A percentile compares a stretch with the other conserved stretches of the same genome.
These are phyloP conservation scores for Corapipo altera DNA, from an alignment of 2,113 vertebrate genomes.

Conservation along the genomic window DNA sequence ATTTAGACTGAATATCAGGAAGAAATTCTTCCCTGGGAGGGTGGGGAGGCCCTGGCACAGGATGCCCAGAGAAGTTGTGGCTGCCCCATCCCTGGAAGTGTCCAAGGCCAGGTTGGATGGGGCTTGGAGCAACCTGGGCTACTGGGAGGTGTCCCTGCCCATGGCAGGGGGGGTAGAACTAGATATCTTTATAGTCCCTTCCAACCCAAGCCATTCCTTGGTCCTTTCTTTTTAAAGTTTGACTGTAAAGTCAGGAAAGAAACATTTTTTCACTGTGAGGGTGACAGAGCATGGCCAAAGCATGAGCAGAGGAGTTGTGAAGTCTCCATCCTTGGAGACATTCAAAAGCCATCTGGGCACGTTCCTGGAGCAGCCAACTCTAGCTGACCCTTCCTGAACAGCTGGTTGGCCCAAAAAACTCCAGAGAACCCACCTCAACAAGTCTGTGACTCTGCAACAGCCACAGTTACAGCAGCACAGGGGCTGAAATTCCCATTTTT, in stretches of 20 bases:
- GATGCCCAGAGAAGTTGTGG: background rate
- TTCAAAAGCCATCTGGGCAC: background rate
- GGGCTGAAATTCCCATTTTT: background rate
- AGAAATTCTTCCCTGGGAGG: background rate
- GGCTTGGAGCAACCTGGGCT: background rate
- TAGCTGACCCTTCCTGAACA: background rate
- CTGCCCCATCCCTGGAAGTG: background rate
- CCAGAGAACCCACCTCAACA: background rate
- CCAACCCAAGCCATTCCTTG: background rate
- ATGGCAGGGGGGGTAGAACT: background rate
- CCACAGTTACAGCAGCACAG: background rate
- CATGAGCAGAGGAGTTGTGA: background rate
- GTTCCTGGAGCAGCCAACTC: background rate
- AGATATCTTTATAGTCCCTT: background rate
- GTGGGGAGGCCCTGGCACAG: background rate
- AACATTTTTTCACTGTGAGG: background rate
- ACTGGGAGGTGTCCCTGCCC: background rate
- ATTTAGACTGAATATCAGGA: background rate
- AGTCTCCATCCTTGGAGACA: background rate
- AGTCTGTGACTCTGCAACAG: background rate
- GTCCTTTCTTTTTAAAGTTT: background rate
- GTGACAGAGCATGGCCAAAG: background rate
- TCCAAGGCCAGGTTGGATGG: fast-evolving
- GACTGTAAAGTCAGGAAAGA: background rate
- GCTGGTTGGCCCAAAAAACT: background rate